Conservation (phyloP, 2,888 invertebrate species). For the Cheilosia vernalis region DNA sequence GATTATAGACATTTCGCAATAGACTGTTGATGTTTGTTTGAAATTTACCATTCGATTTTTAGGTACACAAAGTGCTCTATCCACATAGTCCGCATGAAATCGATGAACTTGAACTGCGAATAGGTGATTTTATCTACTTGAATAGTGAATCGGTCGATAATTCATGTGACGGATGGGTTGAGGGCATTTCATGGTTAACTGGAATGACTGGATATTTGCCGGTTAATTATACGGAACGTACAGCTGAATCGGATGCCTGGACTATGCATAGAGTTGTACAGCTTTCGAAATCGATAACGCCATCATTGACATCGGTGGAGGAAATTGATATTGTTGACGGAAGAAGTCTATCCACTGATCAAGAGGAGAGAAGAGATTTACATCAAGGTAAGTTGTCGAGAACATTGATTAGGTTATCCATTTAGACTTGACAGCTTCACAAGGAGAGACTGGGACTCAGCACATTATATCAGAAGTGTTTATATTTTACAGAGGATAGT, state of each 20-base stretch:
- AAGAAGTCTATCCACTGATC: conserved; percentile 80
- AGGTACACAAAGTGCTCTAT: conserved; percentile 92
- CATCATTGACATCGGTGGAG: conserved; percentile 82
- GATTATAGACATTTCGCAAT: not conserved
- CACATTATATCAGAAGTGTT: no score
- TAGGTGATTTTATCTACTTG: conserved; percentile 94
- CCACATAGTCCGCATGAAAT: conserved; percentile 89
- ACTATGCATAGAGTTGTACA: conserved; percentile 91
- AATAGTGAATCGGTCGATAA: conserved; percentile 89
- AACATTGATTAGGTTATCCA: not conserved
- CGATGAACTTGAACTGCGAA: conserved; percentile 93
- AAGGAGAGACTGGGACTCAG: no score
- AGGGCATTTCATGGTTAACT: conserved; percentile 85
- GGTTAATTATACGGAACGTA: conserved; percentile 91
- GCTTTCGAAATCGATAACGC: conserved; percentile 83
- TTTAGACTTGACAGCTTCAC: no score
- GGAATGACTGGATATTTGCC: conserved; percentile 91
- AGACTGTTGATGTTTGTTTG: not conserved
- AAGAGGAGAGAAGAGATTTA: conserved; percentile 79
- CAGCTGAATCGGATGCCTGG: conserved; percentile 96
- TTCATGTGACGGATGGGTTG: conserved; percentile 94
- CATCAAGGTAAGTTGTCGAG: conserved; percentile 77
- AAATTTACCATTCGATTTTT: conserved; percentile 68
- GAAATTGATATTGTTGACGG: conserved; percentile 82
- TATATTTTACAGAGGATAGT: no score